A percentile compares a stretch with the other conserved stretches of the same genome.
phyloP scores from a whole-genome alignment of 2,113 vertebrate species.

The Plestiodon gilberti region DNA sequence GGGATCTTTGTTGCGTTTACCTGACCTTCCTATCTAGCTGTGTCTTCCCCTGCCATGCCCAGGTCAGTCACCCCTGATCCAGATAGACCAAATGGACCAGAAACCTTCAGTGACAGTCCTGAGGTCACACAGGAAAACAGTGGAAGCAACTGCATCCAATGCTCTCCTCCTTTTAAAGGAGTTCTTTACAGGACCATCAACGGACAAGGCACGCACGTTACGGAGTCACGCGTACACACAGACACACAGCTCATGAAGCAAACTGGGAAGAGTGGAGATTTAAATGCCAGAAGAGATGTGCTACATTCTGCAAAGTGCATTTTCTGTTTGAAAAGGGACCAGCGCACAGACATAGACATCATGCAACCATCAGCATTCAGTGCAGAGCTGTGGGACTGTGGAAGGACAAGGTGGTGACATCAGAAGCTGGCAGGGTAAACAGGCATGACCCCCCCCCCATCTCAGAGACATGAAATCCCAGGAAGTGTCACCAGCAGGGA shows the following conservation, averaged over 20 bases:
- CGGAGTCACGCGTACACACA: no score
- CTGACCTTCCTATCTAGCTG: background rate
- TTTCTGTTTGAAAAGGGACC: background rate
- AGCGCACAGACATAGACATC: no score
- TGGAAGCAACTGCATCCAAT: background rate
- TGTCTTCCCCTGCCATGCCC: background rate
- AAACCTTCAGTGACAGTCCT: background rate
- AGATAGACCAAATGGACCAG: background rate
- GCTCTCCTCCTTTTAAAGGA: background rate
- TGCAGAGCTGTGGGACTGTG: background rate
- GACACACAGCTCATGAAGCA: background rate
- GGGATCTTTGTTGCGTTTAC: background rate
- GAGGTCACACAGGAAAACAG: background rate
- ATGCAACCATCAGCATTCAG: no score
- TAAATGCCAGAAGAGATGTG: background rate
- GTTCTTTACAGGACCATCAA: background rate
- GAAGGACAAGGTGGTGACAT: background rate
- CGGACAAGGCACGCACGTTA: no score
- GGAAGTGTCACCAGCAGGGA: background rate
- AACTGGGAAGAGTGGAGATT: background rate
- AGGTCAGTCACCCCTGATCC: background rate
- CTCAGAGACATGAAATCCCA: conserved; percentile 22
- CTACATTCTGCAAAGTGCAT: background rate
- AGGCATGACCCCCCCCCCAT: background rate
- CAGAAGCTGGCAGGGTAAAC: background rate